phyloP scores from a whole-genome alignment of 2,888 invertebrate species.

The Ernsta delagoae region DNA sequence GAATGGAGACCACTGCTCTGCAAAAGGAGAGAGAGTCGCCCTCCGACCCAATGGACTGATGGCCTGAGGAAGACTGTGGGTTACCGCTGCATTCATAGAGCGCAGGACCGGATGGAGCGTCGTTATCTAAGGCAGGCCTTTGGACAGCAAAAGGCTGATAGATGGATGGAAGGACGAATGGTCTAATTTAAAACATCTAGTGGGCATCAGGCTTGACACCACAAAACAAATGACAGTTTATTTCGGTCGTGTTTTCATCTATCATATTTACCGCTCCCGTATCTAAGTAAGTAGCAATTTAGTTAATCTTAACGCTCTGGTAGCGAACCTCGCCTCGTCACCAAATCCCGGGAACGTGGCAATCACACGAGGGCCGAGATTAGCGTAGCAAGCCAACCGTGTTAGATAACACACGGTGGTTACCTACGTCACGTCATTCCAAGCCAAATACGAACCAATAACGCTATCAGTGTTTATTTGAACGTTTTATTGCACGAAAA shows the following conservation, averaged over 20 bases:
- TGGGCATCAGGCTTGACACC: no score
- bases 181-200: no score
- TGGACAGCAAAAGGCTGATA: no score
- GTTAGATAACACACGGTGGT: constrained; percentile 54
- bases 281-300: constrained; percentile 47
- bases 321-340: constrained; percentile 59
- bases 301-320: constrained; percentile 62
- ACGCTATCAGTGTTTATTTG: constrained; percentile 45
- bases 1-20: no score
- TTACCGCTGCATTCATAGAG: no score
- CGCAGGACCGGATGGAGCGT: no score
- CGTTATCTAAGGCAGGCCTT: no score
- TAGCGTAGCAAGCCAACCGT: constrained; percentile 59
- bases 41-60: no score
- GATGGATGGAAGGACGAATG: no score
- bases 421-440: constrained; percentile 42
- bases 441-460: constrained; percentile 46
- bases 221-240: not conserved
- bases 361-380: constrained; percentile 64
- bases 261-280: not conserved
- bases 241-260: not conserved
- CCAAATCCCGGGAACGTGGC: constrained; percentile 63
- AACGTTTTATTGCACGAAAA: constrained; percentile 38
- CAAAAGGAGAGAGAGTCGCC: no score
- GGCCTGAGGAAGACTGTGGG: no score